Percentiles rank a stretch among this genome's conserved stretches.
phyloP scores from a whole-genome alignment of 1,140 invertebrate species.

The Wasmannia auropunctata region DNA sequence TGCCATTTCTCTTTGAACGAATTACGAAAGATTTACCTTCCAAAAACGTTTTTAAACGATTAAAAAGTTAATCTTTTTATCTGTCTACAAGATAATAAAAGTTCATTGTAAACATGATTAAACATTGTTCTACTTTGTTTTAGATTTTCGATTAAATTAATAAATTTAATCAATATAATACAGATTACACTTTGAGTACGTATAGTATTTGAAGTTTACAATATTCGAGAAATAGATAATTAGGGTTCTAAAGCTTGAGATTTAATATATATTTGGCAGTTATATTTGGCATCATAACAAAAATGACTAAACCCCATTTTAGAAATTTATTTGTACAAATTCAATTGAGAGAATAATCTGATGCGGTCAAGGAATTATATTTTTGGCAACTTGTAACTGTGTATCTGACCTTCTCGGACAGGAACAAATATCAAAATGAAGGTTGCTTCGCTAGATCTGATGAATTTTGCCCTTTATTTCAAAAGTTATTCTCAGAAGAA shows the following conservation, averaged over 20 bases:
- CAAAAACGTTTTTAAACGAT: background rate
- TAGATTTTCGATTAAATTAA: background rate
- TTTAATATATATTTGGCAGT: too few species aligned
- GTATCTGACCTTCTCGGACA: background rate
- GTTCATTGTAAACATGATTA: background rate
- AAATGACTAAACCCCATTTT: background rate
- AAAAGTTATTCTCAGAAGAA: slow-evolving; percentile 28
- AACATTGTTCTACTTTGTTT: background rate
- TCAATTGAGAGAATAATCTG: background rate
- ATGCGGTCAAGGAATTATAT: background rate
- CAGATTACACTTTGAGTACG: background rate
- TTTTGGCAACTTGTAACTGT: background rate
- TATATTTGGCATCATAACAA: background rate
- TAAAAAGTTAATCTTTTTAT: background rate
- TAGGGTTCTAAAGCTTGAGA: background rate
- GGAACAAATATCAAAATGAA: slow-evolving; percentile 31
- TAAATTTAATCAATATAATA: background rate
- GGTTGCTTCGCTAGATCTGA: background rate
- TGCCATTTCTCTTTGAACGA: slow-evolving; percentile 57
- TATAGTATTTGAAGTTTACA: background rate
- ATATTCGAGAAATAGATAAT: background rate
- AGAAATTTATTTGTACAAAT: background rate
- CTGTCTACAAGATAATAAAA: background rate
- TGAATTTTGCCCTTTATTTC: slow-evolving; percentile 9
- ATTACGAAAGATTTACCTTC: slow-evolving; percentile 9